Evolutionary conservation across 2,113 vertebrate genomes (phyloP), one percentile per base, ranked within the genome.

Genomic region (Emydocephalus ijimae): DNA sequence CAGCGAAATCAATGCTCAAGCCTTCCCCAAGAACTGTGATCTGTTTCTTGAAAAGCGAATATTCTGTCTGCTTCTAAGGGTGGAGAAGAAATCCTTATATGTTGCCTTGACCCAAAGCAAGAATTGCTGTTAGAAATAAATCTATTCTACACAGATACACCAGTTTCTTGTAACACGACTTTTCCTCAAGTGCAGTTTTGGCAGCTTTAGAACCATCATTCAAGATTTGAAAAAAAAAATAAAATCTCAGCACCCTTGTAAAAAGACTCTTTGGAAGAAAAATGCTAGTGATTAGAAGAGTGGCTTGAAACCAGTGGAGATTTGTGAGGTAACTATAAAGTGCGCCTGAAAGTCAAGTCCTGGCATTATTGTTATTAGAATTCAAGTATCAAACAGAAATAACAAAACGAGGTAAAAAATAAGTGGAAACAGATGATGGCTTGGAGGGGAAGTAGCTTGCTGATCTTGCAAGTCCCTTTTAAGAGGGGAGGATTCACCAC

Each of bases 351-450:
- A 92, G 94, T 94, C 94, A 93, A 93, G 91, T 50, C 96, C 95
- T 85, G 95, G 95, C 93, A 85, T 69, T 88, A 59, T 26, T 93
- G 21, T 95, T 1, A 57, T 93, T 81, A 93, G 29, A 45, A 85
- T 96, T 97, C 96, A 97, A 97, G 96, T 97, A 97, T 97, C 91
- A 93, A 94, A 94, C 5, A 24, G 94, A 94, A 94, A 59, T 20
- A n/a, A 89, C 69, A 85, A 92, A 94, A 93, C 94, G 95, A 96
- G 96, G 96, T 96, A 96, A 97, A 97, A 96, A 56, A 55, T 39
- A 90, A 87, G 5, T 61, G 34, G 45, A 20, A n/a, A 5, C 4
- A 57, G 57, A 39, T 39, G 18, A 9, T 11, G n/a, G 29, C 54
- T 21, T 9, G n/a, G 9, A n/a, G 54, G 52, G 15, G 9, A 39